A percentile compares a stretch with the other conserved stretches of the same genome.
Conservation (phyloP, 2,888 invertebrate species). For the Unio delphinus region DNA sequence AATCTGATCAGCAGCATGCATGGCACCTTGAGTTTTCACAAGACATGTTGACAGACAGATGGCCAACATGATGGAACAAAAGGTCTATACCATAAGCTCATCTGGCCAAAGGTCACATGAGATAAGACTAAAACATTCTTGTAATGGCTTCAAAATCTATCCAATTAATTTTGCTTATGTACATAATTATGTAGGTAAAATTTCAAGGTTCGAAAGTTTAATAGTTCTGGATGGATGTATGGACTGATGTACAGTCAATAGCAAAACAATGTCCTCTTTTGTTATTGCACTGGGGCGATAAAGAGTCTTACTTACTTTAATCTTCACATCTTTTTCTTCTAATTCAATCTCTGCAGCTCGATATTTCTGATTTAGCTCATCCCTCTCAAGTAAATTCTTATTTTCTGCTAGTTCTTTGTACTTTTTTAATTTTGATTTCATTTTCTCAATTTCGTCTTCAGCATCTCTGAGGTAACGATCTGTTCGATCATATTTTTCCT, state of each 20-base stretch:
- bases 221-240: too few species aligned
- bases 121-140: too few species aligned
- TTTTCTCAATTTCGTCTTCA: slow-evolving; percentile 65
- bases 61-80: too few species aligned
- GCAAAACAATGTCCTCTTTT: background rate
- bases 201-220: too few species aligned
- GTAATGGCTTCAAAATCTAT: too few species aligned
- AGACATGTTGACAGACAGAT: too few species aligned
- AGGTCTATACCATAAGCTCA: too few species aligned
- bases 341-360: slow-evolving; percentile 58
- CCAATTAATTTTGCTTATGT: too few species aligned
- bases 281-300: background rate
- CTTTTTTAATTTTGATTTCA: slow-evolving; percentile 61
- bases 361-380: slow-evolving; percentile 61
- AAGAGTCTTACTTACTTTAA: slow-evolving; percentile 52
- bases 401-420: slow-evolving; percentile 66
- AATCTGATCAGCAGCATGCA: too few species aligned
- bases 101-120: too few species aligned
- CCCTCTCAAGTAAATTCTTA: slow-evolving; percentile 65
- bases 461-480: slow-evolving; percentile 64
- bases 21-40: too few species aligned
- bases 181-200: too few species aligned
- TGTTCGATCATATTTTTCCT: slow-evolving; percentile 55
- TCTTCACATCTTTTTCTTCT: slow-evolving; percentile 60
- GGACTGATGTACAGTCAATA: background rate